phyloP scores from a whole-genome alignment of 2,113 vertebrate species.

The Lycaon pictus region DNA sequence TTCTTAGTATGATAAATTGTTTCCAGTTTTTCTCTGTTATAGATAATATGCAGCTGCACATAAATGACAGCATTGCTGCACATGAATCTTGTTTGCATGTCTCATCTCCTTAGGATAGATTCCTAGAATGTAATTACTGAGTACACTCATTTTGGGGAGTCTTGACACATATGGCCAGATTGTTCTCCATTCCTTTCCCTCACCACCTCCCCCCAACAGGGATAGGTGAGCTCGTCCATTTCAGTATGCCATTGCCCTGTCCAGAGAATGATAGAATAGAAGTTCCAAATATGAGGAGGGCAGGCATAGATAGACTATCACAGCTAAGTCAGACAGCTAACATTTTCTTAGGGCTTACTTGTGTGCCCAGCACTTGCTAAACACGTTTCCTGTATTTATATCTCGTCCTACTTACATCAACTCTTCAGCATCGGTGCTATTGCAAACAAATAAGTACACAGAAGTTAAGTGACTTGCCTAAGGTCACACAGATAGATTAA shows the following conservation, averaged over 20 bases:
- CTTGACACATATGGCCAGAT: not conserved
- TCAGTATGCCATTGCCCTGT: not conserved
- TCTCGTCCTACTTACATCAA: not conserved
- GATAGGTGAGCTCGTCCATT: not conserved
- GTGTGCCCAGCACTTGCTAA: not conserved
- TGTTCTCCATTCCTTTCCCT: not conserved
- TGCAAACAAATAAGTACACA: not conserved
- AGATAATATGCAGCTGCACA: not conserved
- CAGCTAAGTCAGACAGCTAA: not conserved
- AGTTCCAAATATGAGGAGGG: not conserved
- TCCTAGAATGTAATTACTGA: not conserved
- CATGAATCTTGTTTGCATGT: not conserved
- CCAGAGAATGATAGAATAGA: not conserved
- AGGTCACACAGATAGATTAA: not conserved
- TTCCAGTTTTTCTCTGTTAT: not conserved
- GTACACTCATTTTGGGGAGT: not conserved
- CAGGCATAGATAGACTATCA: not conserved
- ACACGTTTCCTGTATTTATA: not conserved
- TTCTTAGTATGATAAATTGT: not conserved
- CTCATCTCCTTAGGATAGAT: not conserved
- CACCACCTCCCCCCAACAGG: not conserved
- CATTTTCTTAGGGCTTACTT: not conserved
- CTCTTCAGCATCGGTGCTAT: not conserved
- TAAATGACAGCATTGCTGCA: no score
- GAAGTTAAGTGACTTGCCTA: not conserved